These are phyloP conservation scores for Aphidius ervi DNA, from an alignment of 1,140 invertebrate species.

Conservation along the genomic window DNA sequence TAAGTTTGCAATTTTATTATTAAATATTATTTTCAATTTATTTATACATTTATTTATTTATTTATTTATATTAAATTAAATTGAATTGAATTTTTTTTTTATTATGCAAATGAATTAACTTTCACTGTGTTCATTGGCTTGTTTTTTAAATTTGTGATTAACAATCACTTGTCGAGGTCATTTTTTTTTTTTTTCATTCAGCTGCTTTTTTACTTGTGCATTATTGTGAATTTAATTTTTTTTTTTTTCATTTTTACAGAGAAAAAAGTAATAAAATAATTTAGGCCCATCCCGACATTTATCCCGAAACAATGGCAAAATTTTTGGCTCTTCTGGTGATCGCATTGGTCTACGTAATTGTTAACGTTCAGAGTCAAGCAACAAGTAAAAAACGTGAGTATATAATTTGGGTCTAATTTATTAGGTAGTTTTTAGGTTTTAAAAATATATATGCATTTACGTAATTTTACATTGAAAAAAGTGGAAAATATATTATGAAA, in stretches of 20 bases:
- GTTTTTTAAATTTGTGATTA: neutral
- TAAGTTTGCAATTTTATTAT: neutral
- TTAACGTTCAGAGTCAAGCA: conserved; percentile 37
- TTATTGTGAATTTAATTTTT: conserved; percentile 9
- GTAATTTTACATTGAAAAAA: conserved; percentile 5
- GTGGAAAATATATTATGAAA: neutral
- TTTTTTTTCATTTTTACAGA: conserved; percentile 26
- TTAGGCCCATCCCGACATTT: conserved; percentile 25
- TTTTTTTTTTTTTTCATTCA: neutral
- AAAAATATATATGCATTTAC: neutral
- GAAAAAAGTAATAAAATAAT: conserved; percentile 28
- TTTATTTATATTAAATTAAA: too few species aligned
- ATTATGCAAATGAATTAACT: too few species aligned
- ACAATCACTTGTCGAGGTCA: neutral
- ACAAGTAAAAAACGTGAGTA: conserved; percentile 40
- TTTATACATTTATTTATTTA: too few species aligned
- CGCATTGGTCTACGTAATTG: conserved; percentile 33
- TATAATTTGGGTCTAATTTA: neutral
- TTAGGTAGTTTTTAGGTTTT: neutral
- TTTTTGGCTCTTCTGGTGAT: conserved; percentile 37
- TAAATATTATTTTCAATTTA: too few species aligned
- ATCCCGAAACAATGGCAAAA: conserved; percentile 38
- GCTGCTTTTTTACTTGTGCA: too few species aligned
- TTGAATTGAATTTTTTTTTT: too few species aligned
- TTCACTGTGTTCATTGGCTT: too few species aligned